phyloP scores from a whole-genome alignment of 1,140 invertebrate genomes.

The Drosophila ogumai region DNA sequence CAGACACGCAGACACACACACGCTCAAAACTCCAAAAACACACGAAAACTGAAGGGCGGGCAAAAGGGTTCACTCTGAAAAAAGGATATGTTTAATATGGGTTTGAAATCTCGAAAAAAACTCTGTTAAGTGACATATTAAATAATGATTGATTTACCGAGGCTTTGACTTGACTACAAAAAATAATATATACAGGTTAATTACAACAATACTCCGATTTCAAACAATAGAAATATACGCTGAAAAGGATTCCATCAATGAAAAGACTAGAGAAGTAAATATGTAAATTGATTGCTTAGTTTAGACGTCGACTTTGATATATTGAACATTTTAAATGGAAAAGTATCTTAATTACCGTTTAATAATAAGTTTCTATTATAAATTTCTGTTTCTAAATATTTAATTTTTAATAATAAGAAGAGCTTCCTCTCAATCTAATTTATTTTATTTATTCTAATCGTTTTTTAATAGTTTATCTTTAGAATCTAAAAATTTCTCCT shows the following conservation, averaged over 20 bases:
- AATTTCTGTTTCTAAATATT: no score
- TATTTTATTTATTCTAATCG: no score
- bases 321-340: not conserved
- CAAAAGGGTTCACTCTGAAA: slow-evolving; percentile 11
- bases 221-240: not conserved
- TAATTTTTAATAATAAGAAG: no score
- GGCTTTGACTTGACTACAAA: not conserved
- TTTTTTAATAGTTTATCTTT: not conserved
- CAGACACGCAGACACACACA: slow-evolving; percentile 56
- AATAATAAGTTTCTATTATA: no score
- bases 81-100: not conserved
- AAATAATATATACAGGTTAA: not conserved
- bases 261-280: not conserved
- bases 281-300: no score
- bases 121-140: not conserved
- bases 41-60: slow-evolving; percentile 3
- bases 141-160: not conserved
- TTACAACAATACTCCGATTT: not conserved
- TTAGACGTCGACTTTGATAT: not conserved
- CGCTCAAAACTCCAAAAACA: slow-evolving; percentile 34
- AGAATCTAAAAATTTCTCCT: not conserved
- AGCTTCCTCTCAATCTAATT: no score
- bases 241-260: not conserved
- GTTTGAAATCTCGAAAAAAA: not conserved
- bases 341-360: no score